phyloP scores from a whole-genome alignment of 1,140 invertebrate species.

The Lepidurus couesii region DNA sequence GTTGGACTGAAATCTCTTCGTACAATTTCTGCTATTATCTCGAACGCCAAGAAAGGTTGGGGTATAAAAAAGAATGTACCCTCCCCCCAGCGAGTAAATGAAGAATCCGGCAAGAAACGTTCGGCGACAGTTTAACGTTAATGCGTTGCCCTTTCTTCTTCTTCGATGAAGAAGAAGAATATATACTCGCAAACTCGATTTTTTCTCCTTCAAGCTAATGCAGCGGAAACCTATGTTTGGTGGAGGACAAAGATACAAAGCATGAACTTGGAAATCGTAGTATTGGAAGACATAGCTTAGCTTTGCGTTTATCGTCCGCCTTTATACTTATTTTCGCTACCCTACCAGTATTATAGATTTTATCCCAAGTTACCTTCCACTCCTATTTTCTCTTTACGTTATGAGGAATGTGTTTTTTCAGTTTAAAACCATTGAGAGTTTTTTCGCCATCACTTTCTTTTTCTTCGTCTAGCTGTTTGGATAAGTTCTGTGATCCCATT shows the following conservation, averaged over 20 bases:
- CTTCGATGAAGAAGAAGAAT: neutral
- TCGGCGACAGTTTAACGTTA: constrained; percentile 3
- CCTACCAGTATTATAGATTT: too few species aligned
- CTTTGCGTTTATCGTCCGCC: neutral
- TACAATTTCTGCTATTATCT: neutral
- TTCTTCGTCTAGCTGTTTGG: constrained; percentile 53
- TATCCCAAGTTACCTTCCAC: too few species aligned
- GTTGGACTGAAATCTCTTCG: constrained; percentile 1
- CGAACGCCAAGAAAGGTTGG: neutral
- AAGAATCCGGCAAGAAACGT: constrained; percentile 7
- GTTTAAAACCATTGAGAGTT: neutral
- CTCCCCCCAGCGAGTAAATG: constrained; percentile 23
- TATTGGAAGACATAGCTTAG: neutral
- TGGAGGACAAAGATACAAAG: constrained; percentile 19
- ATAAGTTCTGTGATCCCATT: constrained; percentile 70
- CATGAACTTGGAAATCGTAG: neutral
- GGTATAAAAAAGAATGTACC: neutral
- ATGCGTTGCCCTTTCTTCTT: neutral
- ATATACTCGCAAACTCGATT: neutral
- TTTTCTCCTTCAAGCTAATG: constrained; percentile 13
- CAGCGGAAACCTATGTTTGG: neutral
- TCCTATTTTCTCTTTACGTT: too few species aligned
- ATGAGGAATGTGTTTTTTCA: too few species aligned
- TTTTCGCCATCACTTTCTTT: constrained; percentile 14
- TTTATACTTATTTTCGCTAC: neutral